Conservation (phyloP, 2,797 vertebrate species). For the Chloroceryle inda region DNA sequence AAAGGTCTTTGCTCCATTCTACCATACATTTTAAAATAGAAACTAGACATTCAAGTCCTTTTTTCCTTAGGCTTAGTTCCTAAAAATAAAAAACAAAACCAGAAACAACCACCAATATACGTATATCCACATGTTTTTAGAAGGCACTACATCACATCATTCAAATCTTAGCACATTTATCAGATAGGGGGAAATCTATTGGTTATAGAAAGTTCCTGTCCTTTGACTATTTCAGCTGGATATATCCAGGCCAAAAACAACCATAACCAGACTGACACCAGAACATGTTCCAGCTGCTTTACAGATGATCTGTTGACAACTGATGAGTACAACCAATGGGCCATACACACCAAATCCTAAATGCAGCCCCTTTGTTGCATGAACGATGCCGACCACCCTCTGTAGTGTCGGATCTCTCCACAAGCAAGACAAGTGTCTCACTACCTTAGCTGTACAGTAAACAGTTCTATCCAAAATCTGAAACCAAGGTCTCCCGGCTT, state of each 20-base stretch:
- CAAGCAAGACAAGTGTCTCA: background rate
- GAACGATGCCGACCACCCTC: background rate
- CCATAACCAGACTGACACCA: background rate
- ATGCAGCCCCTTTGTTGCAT: background rate
- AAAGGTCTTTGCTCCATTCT: slow-evolving; percentile 98
- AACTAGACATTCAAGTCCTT: slow-evolving; percentile 96
- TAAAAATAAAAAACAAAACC: slow-evolving; percentile 1
- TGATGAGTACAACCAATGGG: background rate
- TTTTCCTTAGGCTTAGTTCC: slow-evolving; percentile 97
- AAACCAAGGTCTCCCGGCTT: background rate
- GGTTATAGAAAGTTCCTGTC: background rate
- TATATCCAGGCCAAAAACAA: background rate
- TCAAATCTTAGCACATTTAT: background rate
- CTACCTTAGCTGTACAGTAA: background rate
- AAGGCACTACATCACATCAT: background rate
- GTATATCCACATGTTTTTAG: background rate
- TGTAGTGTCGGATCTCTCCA: background rate
- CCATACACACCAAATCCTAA: background rate
- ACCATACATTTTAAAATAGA: slow-evolving; percentile 99
- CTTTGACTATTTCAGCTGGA: background rate
- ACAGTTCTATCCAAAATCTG: background rate
- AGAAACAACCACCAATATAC: background rate
- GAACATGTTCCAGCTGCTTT: background rate
- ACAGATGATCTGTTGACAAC: background rate
- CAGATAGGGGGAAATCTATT: background rate